A percentile compares a stretch with the other conserved stretches of the same genome.
Evolutionary conservation across 2,888 invertebrate genomes (phyloP).

Genomic region (Therioaphis trifolii): DNA sequence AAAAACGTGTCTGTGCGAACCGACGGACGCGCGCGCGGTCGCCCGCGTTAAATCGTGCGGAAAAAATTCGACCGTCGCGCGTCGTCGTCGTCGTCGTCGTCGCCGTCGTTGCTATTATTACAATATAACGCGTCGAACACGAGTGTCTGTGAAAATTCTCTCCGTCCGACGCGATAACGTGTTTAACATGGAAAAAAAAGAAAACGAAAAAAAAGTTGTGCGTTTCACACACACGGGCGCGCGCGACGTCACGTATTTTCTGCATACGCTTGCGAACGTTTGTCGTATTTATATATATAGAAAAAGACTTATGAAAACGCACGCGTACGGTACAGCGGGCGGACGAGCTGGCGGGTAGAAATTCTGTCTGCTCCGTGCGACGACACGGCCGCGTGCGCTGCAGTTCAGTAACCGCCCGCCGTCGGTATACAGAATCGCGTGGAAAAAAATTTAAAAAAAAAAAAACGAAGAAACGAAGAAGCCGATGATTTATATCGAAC

Average conservation of each 20-base stretch:
- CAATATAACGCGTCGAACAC: background rate
- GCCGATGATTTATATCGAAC: too few species aligned
- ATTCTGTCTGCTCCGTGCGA: background rate
- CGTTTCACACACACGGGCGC: background rate
- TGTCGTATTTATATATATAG: too few species aligned
- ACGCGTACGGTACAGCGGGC: background rate
- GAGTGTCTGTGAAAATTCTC: background rate
- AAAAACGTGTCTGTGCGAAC: conserved; percentile 24
- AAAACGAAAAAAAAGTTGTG: too few species aligned
- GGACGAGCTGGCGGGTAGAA: background rate
- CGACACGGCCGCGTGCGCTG: background rate
- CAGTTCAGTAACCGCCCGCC: background rate
- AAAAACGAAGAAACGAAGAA: too few species aligned
- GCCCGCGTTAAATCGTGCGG: conserved; percentile 50
- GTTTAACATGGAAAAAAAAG: conserved; percentile 6
- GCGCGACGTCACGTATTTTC: background rate
- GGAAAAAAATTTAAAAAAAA: too few species aligned
- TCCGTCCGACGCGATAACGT: background rate
- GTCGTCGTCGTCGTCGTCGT: background rate
- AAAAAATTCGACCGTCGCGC: conserved; percentile 7
- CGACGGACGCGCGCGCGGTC: background rate
- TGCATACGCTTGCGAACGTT: too few species aligned
- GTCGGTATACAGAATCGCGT: too few species aligned
- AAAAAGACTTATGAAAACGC: background rate
- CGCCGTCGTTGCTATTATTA: background rate